These are phyloP conservation scores for Gryon sp. DNA, from an alignment of 1,140 invertebrate genomes.

Conservation along the genomic window DNA sequence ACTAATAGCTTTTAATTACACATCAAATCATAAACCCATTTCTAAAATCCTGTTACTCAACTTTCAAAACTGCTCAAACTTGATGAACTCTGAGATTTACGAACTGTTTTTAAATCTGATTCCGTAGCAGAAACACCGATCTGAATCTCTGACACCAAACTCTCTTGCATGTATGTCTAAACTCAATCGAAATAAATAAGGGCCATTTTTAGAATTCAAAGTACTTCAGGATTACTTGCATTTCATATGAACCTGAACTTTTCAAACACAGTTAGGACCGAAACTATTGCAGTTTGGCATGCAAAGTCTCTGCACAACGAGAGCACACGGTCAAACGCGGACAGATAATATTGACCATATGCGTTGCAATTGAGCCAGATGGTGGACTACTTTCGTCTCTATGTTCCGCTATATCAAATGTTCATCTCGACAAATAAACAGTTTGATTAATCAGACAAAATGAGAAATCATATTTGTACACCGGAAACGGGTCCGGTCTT, in stretches of 20 bases:
- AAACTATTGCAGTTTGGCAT: slow-evolving; percentile 28
- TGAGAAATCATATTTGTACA: slow-evolving; percentile 51
- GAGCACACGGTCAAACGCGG: slow-evolving; percentile 9
- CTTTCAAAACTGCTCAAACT: no score
- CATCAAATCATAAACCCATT: no score
- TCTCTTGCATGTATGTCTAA: no score
- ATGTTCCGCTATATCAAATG: slow-evolving; percentile 65
- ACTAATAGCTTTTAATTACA: no score
- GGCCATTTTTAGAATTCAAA: no score
- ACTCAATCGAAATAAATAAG: no score
- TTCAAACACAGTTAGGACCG: not conserved
- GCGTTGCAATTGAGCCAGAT: slow-evolving; percentile 55
- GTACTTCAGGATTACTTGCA: no score
- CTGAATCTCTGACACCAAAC: no score
- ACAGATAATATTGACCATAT: slow-evolving; percentile 60
- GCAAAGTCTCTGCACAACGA: slow-evolving; percentile 31
- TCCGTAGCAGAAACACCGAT: no score
- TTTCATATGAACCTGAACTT: slow-evolving; percentile 25
- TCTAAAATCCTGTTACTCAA: no score
- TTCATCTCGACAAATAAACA: slow-evolving; percentile 43
- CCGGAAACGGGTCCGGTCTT: slow-evolving; percentile 29
- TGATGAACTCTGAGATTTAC: no score
- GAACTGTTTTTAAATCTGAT: no score
- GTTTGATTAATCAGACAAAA: slow-evolving; percentile 53
- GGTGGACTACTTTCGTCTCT: slow-evolving; percentile 69